phyloP scores from a whole-genome alignment of 1,140 invertebrate genomes.

The Drosophila pseudoobscura region DNA sequence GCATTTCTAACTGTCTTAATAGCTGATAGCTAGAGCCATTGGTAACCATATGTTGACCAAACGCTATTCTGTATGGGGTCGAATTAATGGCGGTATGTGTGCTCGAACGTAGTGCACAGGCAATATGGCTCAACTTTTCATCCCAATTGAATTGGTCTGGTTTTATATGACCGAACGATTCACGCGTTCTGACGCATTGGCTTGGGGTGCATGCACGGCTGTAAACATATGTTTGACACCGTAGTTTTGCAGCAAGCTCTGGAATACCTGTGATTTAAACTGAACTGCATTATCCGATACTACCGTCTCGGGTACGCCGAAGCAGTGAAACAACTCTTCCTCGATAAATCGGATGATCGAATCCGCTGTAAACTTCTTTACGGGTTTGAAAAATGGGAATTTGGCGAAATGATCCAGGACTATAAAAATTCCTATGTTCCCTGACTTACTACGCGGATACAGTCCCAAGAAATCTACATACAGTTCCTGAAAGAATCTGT shows the following conservation, averaged over 20 bases:
- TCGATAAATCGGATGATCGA: not conserved
- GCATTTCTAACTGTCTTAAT: too few relatives aligned
- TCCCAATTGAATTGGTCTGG: conserved; percentile 5
- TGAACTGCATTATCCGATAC: not conserved
- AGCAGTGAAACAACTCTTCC: not conserved
- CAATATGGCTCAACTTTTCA: conserved; percentile 3
- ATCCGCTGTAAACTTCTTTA: not conserved
- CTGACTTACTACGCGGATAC: not conserved
- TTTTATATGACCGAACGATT: not conserved
- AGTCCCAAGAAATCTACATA: conserved; percentile 10
- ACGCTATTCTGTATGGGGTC: too few relatives aligned
- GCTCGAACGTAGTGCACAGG: not conserved
- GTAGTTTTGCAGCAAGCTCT: not conserved
- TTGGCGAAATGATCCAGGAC: conserved; percentile 1
- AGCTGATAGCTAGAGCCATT: too few relatives aligned
- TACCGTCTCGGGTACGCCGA: not conserved
- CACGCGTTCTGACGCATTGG: too few relatives aligned
- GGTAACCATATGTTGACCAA: too few relatives aligned
- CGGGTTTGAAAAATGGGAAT: not conserved
- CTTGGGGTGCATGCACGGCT: too few relatives aligned
- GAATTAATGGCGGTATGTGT: conserved; percentile 1
- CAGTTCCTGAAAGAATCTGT: too few relatives aligned
- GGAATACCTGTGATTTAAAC: not conserved
- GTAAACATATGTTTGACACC: too few relatives aligned
- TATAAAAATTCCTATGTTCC: conserved; percentile 12